Conservation (phyloP, 2,888 invertebrate species). For the Ophion slaviceki region DNA sequence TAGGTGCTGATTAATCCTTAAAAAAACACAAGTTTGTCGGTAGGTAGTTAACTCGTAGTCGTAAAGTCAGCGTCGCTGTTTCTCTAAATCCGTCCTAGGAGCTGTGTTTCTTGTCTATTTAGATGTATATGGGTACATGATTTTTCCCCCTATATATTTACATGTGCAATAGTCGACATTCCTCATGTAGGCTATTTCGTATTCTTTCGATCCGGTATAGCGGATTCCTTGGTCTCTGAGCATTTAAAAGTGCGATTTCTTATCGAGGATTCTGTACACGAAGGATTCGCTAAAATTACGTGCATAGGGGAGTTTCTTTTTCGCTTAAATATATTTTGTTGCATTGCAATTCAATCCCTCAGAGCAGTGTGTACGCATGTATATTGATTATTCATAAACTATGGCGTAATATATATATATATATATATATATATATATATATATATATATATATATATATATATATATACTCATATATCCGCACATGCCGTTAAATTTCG, state of each 20-base stretch:
- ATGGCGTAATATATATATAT: constrained; percentile 60
- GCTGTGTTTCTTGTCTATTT: constrained; percentile 24
- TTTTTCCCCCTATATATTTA: constrained; percentile 56
- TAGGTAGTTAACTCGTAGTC: constrained; percentile 47
- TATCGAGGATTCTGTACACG: constrained; percentile 56
- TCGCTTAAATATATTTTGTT: constrained; percentile 5
- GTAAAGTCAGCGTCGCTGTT: constrained; percentile 42
- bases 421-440: constrained; percentile 58
- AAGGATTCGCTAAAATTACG: constrained; percentile 51
- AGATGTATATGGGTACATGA: constrained; percentile 38
- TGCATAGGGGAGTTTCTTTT: constrained; percentile 30
- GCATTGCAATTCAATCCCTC: constrained; percentile 62
- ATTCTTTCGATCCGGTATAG: neutral
- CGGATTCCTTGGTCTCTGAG: constrained; percentile 50
- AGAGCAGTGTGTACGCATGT: constrained; percentile 60
- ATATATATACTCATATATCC: constrained; percentile 47
- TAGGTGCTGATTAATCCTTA: neutral
- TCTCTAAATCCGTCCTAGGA: constrained; percentile 44
- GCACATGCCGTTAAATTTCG: constrained; percentile 61
- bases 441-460: constrained; percentile 59
- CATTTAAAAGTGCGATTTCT: constrained; percentile 42
- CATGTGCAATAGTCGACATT: constrained; percentile 63
- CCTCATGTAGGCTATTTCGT: constrained; percentile 52
- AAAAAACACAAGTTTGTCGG: neutral
- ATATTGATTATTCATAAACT: constrained; percentile 58